Percentiles rank a stretch among this genome's conserved stretches.
phyloP scores from a whole-genome alignment of 2,888 invertebrate genomes.

The Lasioglossum morio region DNA sequence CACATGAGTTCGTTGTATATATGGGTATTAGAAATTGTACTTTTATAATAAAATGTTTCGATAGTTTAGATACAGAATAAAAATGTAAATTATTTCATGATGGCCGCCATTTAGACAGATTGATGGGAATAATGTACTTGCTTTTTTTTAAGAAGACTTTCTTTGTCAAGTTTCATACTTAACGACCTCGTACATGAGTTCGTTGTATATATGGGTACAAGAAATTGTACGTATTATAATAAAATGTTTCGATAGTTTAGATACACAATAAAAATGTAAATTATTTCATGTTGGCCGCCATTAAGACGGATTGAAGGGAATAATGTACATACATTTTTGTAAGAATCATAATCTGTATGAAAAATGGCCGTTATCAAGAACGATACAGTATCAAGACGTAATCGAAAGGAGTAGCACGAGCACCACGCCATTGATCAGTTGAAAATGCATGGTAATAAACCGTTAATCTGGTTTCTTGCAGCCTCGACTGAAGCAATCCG shows the following conservation, averaged over 20 bases:
- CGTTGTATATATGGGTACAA: too few relatives aligned
- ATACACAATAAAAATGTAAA: background rate
- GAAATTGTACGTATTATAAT: background rate
- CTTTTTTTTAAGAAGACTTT: too few relatives aligned
- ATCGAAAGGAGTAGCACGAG: background rate
- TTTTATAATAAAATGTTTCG: too few relatives aligned
- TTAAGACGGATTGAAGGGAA: background rate
- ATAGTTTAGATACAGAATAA: too few relatives aligned
- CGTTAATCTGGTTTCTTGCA: conserved; percentile 5
- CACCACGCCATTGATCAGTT: background rate
- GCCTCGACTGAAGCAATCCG: background rate
- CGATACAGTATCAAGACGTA: background rate
- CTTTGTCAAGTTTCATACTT: too few relatives aligned
- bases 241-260: background rate
- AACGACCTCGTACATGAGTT: too few relatives aligned
- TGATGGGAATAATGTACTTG: too few relatives aligned
- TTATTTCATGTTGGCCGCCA: background rate
- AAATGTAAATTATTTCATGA: too few relatives aligned
- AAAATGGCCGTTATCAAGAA: background rate
- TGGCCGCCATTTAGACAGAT: too few relatives aligned
- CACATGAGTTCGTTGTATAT: background rate
- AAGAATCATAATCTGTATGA: background rate
- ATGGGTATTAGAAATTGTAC: too few relatives aligned
- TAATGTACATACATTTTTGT: background rate
- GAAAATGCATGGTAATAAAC: background rate